Base-by-base conservation (phyloP, 2,113 vertebrate species). In the Prunella fulvescens region DNA sequence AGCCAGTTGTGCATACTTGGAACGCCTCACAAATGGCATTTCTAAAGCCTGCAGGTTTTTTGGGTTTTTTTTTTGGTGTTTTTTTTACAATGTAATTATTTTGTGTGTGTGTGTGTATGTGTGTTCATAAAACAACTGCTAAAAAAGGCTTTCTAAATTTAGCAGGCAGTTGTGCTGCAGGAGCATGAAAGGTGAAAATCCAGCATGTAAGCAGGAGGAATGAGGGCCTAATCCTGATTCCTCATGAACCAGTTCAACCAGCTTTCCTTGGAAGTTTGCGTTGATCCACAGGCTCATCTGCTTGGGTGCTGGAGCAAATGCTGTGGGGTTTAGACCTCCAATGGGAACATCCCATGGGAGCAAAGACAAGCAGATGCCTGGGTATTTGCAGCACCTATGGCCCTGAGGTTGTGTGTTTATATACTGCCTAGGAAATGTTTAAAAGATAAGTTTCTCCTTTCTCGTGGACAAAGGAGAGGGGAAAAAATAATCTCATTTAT, bases 61-160 rank as follows among this genome's bases (percentile, higher is more conserved):
- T 9, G 5, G 4, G 7, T 14, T 39, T 37, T 24, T 73, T 15
- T 14, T 24, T 12, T 54, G 29, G 53, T 54, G 29, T 58, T 18
- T 67, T 72, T 82, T 94, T 82, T 23, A 74, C 67, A 47, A 39
- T 31, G 60, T 47, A 88, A 90, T 83, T 45, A 88, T 77, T 44
- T 23, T 39, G 26, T 44, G 58, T 39, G 42, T 56, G 48, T 35
- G 60, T 81, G 48, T 44, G 60, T 56, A 65, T 70, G 42, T 51
- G 86, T 37, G 31, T 90, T 89, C 80, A 56, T 89, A 57, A 92
- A 92, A 47, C 39, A 74, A 93, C 71, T 58, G 66, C 62, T 88
- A 77, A 95, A 96, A 95, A 81, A 71, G 24, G 16, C 54, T 40
- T 87, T 93, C 90, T 94, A 87, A 96, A 94, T 95, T 79, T 95